These are phyloP conservation scores for Leptura quadrifasciata DNA, from an alignment of 2,888 invertebrate genomes.

Conservation along the genomic window DNA sequence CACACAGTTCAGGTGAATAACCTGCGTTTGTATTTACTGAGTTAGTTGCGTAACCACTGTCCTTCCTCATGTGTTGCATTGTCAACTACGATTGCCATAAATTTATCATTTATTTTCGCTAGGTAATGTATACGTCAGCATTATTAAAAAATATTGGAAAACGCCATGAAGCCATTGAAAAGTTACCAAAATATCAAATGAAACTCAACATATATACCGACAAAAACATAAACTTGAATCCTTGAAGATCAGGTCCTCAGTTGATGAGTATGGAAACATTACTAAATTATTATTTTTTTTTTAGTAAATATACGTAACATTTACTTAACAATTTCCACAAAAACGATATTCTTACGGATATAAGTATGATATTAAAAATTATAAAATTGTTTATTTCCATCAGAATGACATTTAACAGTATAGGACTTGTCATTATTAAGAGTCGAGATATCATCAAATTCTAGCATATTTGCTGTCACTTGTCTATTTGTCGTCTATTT, in stretches of 20 bases:
- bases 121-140: slow-evolving; percentile 8
- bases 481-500: too few species aligned
- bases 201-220: neutral
- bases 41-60: slow-evolving; percentile 70
- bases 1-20: slow-evolving; percentile 72
- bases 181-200: neutral
- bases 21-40: slow-evolving; percentile 69
- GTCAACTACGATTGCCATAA: slow-evolving; percentile 33
- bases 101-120: slow-evolving; percentile 26
- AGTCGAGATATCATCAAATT: too few species aligned
- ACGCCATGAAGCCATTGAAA: neutral
- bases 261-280: neutral
- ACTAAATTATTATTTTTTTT: neutral
- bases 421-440: too few species aligned
- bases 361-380: too few species aligned
- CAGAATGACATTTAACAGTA: too few species aligned
- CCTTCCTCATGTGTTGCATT: slow-evolving; percentile 64
- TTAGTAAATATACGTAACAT: too few species aligned
- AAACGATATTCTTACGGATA: too few species aligned
- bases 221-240: neutral
- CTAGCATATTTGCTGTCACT: too few species aligned
- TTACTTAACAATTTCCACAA: too few species aligned
- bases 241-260: neutral
- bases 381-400: too few species aligned
- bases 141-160: neutral